Base-by-base conservation (phyloP, 2,113 vertebrate species). In the Benthochromis sp. region DNA sequence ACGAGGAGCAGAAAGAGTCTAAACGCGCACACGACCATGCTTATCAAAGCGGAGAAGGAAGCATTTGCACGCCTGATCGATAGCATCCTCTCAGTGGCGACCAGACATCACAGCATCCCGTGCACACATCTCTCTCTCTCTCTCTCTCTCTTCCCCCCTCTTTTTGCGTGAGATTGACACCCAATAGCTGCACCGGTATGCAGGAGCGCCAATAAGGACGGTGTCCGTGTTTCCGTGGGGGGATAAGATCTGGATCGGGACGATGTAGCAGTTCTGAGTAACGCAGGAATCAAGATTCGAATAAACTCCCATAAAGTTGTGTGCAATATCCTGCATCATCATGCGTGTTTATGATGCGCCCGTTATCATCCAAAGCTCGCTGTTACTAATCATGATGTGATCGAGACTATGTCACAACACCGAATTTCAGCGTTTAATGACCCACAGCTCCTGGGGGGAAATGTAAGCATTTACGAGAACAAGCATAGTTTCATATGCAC, bases 21-120 rank as follows among this genome's bases (percentile, higher is more conserved):
- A 38, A 55, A 55, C 50, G 85, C 82, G 91, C 79, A 54, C 88
- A 86, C 73, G 82, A 76, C 89, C 93, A 88, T 94, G 87, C 89
- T 89, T 82, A 73, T 89, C 92, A 82, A 88, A 92, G 73, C 80
- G 85, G 38, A 86, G 81, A 84, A 66, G 89, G 66, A 82, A 52
- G 81, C 45, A 86, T 79, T 59, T 55, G 86, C 34, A 8, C 43
- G 83, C 59, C 85, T 87, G 90, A 90, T 90, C 92, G 88, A 93
- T 76, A 92, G 95, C 96, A 97, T 96, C 96, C 92, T 95, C 92
- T 89, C 84, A 84, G 79, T 89, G 89, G 85, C 85, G 63, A 92
- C 95, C 93, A 92, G 78, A 85, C 91, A 93, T 87, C 90, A 96
- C 90, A 96, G 94, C 95, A 96, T 95, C 92, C 91, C 84, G 85